A percentile compares a stretch with the other conserved stretches of the same genome.
These are phyloP conservation scores for Rostratula benghalensis DNA, from an alignment of 2,113 vertebrate species.

Conservation along the genomic window DNA sequence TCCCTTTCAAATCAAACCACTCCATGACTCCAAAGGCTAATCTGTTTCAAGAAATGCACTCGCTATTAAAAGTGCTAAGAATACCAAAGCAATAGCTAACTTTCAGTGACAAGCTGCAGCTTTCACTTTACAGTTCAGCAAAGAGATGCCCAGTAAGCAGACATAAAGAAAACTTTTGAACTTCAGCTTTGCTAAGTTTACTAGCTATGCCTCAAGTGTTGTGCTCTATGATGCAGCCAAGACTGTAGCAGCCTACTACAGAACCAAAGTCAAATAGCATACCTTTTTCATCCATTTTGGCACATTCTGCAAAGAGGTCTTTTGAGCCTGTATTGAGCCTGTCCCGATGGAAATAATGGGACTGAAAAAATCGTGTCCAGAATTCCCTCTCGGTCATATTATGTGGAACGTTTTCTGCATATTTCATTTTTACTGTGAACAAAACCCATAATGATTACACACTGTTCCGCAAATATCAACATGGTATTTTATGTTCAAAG, in stretches of 20 bases:
- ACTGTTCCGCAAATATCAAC: not conserved
- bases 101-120: not conserved
- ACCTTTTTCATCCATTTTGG: constrained; percentile 98
- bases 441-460: not conserved
- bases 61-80: not conserved
- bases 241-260: not conserved
- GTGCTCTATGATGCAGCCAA: not conserved
- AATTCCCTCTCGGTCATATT: constrained; percentile 97
- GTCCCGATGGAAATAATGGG: constrained; percentile 98
- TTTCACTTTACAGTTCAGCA: not conserved
- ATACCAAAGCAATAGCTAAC: not conserved
- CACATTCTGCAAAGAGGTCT: constrained; percentile 98
- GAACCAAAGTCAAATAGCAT: not conserved
- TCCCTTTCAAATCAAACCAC: not conserved
- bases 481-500: not conserved
- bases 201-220: not conserved
- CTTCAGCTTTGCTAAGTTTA: not conserved
- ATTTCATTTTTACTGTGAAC: constrained; percentile 95
- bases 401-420: constrained; percentile 96
- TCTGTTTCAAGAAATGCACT: not conserved
- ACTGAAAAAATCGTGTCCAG: constrained; percentile 99
- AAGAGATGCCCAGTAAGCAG: not conserved
- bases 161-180: not conserved
- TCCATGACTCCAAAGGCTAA: not conserved
- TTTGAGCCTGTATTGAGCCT: constrained; percentile 93